Base-by-base conservation (phyloP, 92 coral and sea anemone genomes). In the Heliopora coerulea region DNA sequence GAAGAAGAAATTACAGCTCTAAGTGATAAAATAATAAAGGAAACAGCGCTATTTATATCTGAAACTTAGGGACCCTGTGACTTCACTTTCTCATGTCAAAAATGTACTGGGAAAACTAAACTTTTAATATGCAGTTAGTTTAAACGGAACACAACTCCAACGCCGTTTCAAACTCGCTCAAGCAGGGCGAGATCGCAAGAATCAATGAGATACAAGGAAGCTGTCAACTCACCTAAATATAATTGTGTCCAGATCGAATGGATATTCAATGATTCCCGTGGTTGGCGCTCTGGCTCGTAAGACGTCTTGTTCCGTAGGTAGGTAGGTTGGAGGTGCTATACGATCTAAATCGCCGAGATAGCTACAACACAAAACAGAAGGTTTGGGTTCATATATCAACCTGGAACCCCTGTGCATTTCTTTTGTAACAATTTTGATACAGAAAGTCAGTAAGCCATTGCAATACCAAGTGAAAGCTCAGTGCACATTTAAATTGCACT, bases 151-250 rank as follows among this genome's bases (percentile, higher is more conserved):
- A 37, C 42, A 46, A 46, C 10, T 46, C 14, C 14, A 46, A 46
- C 7, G 42, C 52, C 52, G 52, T 46, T 6, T 2, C 2, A 3
- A n/a, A 46, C 14, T 46, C 15, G 52, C 52, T n/a, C n/a, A n/a
- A n/a, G n/a, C n/a, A n/a, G n/a, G n/a, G n/a, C n/a, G n/a, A n/a
- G n/a, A n/a, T n/a, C n/a, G n/a, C n/a, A n/a, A n/a, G n/a, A n/a
- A n/a, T n/a, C n/a, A n/a, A n/a, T n/a, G n/a, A n/a, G n/a, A n/a
- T n/a, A n/a, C n/a, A n/a, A n/a, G n/a, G n/a, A n/a, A n/a, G n/a
- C n/a, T n/a, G n/a, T n/a, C n/a, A n/a, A 56, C 96, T 86, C 68
- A 95, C 99, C 99, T 87, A 86, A 95, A 95, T 79, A 95, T 95
- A 62, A 95, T 95, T 49, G 99, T 95, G 73, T 95, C 99, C 88